These are phyloP conservation scores for Octodonta nipae DNA, from an alignment of 2,888 invertebrate species.

Conservation along the genomic window DNA sequence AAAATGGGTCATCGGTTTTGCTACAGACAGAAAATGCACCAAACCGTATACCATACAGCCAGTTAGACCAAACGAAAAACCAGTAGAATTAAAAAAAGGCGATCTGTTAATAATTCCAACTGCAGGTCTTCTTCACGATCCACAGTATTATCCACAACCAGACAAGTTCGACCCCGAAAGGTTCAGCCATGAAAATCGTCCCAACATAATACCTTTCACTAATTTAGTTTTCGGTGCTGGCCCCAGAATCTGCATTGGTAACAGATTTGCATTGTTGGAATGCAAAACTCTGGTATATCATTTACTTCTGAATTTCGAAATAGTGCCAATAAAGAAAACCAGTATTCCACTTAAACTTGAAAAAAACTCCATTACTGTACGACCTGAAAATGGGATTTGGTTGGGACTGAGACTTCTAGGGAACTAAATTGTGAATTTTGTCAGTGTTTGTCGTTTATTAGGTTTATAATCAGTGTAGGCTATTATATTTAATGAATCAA, in stretches of 20 bases:
- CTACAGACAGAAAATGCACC: slow-evolving; percentile 30
- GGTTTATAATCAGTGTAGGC: too few species aligned
- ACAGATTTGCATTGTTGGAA: slow-evolving; percentile 32
- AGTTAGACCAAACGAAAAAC: slow-evolving; percentile 13
- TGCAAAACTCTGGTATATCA: slow-evolving; percentile 17
- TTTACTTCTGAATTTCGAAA: slow-evolving; percentile 21
- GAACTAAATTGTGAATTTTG: too few species aligned
- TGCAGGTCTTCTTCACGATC: slow-evolving; percentile 31
- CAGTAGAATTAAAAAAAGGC: slow-evolving; percentile 20
- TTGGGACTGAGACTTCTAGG: too few species aligned
- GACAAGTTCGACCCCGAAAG: slow-evolving; percentile 35
- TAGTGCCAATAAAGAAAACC: slow-evolving; percentile 22
- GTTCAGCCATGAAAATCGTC: slow-evolving; percentile 22
- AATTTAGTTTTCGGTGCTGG: slow-evolving; percentile 41
- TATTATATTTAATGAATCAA: too few species aligned
- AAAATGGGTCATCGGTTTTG: background rate
- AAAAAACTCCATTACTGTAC: too few species aligned
- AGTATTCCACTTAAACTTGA: too few species aligned
- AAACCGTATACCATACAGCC: slow-evolving; percentile 33
- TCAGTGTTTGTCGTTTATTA: too few species aligned
- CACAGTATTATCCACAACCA: slow-evolving; percentile 33
- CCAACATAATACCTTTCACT: slow-evolving; percentile 35
- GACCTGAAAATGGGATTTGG: too few species aligned
- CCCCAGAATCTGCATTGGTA: slow-evolving; percentile 40
- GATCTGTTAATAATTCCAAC: slow-evolving; percentile 27